Evolutionary conservation across 1,140 invertebrate genomes (phyloP).

Genomic region (Cyclargus thomasi): DNA sequence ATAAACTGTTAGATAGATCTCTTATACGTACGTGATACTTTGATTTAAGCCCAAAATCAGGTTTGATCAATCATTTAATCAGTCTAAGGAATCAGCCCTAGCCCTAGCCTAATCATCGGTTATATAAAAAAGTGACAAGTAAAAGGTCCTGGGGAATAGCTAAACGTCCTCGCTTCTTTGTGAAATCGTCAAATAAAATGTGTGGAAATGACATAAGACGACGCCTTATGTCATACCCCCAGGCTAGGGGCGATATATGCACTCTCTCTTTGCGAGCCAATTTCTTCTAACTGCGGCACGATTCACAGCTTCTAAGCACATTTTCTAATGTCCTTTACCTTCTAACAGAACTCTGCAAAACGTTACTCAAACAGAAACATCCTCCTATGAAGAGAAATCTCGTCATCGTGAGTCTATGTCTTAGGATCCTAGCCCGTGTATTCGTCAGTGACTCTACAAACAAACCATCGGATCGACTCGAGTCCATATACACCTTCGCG

Average conservation of each 20-base stretch:
- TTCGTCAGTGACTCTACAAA: conserved; percentile 33
- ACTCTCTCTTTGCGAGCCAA: no score
- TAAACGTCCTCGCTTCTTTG: no score
- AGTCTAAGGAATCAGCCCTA: no score
- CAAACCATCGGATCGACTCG: conserved; percentile 51
- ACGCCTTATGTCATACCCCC: no score
- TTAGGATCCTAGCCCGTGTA: conserved; percentile 40
- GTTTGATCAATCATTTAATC: not conserved
- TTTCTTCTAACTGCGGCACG: no score
- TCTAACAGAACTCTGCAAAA: conserved; percentile 43
- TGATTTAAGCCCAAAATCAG: not conserved
- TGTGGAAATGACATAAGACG: no score
- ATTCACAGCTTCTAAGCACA: not conserved
- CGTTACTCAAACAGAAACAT: conserved; percentile 37
- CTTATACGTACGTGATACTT: not conserved
- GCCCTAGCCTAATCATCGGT: no score
- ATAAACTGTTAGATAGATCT: not conserved
- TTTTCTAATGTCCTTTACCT: not conserved
- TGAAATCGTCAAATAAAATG: no score
- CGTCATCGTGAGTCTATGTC: conserved; percentile 37
- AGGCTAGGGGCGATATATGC: no score
- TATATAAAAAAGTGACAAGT: no score
- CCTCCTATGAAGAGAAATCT: conserved; percentile 50
- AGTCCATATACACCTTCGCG: conserved; percentile 31
- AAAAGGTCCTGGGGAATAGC: no score